Percentiles rank a stretch among this genome's conserved stretches.
phyloP scores from a whole-genome alignment of 2,113 vertebrate genomes.

The Spea multiplicata region DNA sequence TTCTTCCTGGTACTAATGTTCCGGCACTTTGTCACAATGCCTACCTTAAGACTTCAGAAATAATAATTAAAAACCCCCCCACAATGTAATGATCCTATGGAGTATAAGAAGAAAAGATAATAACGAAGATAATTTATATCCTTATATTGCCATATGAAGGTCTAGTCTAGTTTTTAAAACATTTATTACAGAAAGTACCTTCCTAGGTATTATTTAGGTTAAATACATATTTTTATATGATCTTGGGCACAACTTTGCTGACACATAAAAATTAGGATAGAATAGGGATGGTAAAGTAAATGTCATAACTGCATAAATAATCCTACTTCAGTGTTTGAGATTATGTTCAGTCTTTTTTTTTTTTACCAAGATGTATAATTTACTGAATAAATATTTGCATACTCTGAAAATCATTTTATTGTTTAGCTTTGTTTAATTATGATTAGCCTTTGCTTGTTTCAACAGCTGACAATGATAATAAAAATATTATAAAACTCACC shows the following conservation, averaged over 20 bases:
- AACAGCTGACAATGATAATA: constrained; percentile 34
- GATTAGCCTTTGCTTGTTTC: constrained; percentile 36
- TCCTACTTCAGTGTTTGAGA: background rate
- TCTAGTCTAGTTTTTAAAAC: background rate
- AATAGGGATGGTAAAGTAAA: background rate
- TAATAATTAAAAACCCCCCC: too few species aligned
- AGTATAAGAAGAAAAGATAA: too few species aligned
- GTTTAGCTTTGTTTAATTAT: constrained; percentile 34
- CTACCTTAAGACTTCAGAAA: too few species aligned
- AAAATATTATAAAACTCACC: constrained; percentile 30
- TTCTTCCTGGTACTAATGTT: too few species aligned
- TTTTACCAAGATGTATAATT: constrained; percentile 15
- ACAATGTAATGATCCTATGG: too few species aligned
- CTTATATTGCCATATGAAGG: background rate
- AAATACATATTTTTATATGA: too few species aligned
- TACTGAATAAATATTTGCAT: constrained; percentile 38
- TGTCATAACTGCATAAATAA: background rate
- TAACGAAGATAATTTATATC: background rate
- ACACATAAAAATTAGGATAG: too few species aligned
- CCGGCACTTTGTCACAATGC: too few species aligned
- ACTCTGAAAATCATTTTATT: constrained; percentile 26
- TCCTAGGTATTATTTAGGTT: too few species aligned
- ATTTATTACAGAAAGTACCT: too few species aligned
- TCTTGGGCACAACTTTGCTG: too few species aligned
- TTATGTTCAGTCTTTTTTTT: constrained; percentile 7